Evolutionary conservation across 2,888 invertebrate species (phyloP).

Genomic region (Cryptocephalus primarius): DNA sequence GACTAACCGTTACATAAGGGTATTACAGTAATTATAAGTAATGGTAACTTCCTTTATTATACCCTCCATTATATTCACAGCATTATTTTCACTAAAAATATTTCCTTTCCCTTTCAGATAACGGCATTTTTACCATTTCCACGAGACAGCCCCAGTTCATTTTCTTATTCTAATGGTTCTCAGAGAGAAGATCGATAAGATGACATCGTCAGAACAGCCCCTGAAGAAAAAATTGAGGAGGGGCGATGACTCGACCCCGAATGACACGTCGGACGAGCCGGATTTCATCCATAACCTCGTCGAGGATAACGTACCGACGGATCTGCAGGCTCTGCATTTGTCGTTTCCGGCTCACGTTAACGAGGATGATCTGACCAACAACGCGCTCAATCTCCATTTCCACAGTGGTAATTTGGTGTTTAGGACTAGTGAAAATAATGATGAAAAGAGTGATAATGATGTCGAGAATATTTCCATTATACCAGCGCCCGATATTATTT

Average conservation of each 20-base stretch:
- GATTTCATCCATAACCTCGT: constrained; percentile 42
- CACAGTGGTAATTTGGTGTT: constrained; percentile 19
- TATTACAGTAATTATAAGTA: no score
- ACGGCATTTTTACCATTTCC: neutral
- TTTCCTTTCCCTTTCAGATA: neutral
- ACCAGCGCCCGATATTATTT: constrained; percentile 22
- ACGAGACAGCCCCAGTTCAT: neutral
- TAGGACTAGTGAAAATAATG: constrained; percentile 19
- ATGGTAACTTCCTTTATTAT: no score
- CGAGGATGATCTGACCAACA: constrained; percentile 29
- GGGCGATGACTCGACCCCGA: constrained; percentile 42
- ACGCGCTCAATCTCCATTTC: constrained; percentile 24
- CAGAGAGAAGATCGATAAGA: constrained; percentile 46
- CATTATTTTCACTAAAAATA: no score
- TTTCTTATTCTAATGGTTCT: constrained; percentile 48
- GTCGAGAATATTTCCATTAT: constrained; percentile 20
- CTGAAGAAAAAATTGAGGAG: constrained; percentile 75
- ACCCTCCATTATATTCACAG: no score
- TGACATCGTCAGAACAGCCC: constrained; percentile 67
- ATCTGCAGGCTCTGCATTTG: constrained; percentile 29
- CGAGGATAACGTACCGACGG: constrained; percentile 32
- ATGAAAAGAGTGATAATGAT: constrained; percentile 14
- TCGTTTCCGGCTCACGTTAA: constrained; percentile 28
- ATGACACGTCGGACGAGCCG: constrained; percentile 40
- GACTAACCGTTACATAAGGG: no score